Evolutionary conservation across 2,888 invertebrate species (phyloP).

Genomic region (Lasius platythorax): DNA sequence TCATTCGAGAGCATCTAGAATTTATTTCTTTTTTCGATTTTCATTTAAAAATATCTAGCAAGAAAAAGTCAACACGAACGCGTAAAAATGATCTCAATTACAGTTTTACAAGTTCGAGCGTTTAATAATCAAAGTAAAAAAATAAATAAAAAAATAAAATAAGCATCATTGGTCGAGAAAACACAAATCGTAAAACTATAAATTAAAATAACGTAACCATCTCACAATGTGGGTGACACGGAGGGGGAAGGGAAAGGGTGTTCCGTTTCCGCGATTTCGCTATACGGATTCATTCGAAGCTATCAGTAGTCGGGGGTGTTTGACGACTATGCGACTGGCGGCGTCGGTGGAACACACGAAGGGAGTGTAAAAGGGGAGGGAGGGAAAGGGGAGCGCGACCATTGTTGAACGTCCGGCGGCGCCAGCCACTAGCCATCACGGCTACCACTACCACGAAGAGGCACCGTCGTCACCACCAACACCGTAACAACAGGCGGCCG

Average conservation of each 20-base stretch:
- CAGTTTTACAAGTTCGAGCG: not conserved
- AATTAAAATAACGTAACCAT: not conserved
- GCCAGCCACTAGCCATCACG: slow-evolving; percentile 83
- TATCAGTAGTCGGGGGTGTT: slow-evolving; percentile 81
- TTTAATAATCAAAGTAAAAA: not conserved
- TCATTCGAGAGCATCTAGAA: slow-evolving; percentile 25
- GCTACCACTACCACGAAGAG: slow-evolving; percentile 66
- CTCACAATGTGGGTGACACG: not conserved
- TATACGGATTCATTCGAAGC: slow-evolving; percentile 71
- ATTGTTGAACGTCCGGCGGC: slow-evolving; percentile 84
- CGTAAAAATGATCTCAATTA: not conserved
- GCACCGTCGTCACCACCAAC: slow-evolving; percentile 63
- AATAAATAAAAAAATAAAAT: not conserved
- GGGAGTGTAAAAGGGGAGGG: slow-evolving; percentile 73
- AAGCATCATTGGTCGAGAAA: not conserved
- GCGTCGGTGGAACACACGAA: slow-evolving; percentile 78
- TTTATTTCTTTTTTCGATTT: not conserved
- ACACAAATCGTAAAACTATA: not conserved
- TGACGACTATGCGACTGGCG: slow-evolving; percentile 78
- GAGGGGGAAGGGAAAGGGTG: no score
- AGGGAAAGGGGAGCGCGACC: slow-evolving; percentile 70
- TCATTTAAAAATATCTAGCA: not conserved
- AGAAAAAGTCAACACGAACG: not conserved
- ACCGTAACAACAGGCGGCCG: slow-evolving; percentile 57
- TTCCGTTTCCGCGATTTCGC: not conserved